A percentile compares a stretch with the other conserved stretches of the same genome.
phyloP scores from a whole-genome alignment of 2,888 invertebrate species.

The Drosophila tanythrix region DNA sequence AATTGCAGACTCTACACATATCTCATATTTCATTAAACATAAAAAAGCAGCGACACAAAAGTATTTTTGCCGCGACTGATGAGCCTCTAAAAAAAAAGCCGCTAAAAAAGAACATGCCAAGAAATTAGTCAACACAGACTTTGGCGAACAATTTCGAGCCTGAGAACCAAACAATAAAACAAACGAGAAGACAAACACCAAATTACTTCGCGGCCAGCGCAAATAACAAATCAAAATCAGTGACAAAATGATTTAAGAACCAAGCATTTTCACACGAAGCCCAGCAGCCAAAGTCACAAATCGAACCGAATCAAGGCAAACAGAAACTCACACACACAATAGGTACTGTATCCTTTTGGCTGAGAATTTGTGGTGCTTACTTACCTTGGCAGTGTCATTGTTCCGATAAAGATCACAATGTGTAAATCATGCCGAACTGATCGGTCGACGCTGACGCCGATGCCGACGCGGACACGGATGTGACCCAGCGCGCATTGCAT shows the following conservation, averaged over 20 bases:
- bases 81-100: slow-evolving; percentile 24
- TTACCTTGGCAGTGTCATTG: slow-evolving; percentile 63
- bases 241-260: slow-evolving; percentile 81
- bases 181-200: slow-evolving; percentile 52
- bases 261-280: slow-evolving; percentile 73
- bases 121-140: slow-evolving; percentile 51
- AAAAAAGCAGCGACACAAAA: slow-evolving; percentile 11
- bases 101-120: slow-evolving; percentile 18
- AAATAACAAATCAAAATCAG: slow-evolving; percentile 77
- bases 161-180: slow-evolving; percentile 72
- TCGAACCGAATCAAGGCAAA: slow-evolving; percentile 52
- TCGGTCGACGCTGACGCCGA: slow-evolving; percentile 42
- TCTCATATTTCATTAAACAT: background rate
- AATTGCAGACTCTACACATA: background rate
- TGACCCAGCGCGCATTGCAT: slow-evolving; percentile 59
- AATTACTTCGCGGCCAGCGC: slow-evolving; percentile 62
- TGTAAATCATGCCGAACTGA: slow-evolving; percentile 68
- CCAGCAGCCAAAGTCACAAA: slow-evolving; percentile 48
- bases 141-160: slow-evolving; percentile 44
- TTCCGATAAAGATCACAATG: slow-evolving; percentile 74
- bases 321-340: slow-evolving; percentile 33
- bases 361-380: slow-evolving; percentile 65
- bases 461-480: slow-evolving; percentile 22
- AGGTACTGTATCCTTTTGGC: slow-evolving; percentile 66
- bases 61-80: slow-evolving; percentile 16